Evolutionary conservation across 2,888 invertebrate species (phyloP), one percentile per base, ranked within the genome.

Genomic region (Falcaria lacertinaria): DNA sequence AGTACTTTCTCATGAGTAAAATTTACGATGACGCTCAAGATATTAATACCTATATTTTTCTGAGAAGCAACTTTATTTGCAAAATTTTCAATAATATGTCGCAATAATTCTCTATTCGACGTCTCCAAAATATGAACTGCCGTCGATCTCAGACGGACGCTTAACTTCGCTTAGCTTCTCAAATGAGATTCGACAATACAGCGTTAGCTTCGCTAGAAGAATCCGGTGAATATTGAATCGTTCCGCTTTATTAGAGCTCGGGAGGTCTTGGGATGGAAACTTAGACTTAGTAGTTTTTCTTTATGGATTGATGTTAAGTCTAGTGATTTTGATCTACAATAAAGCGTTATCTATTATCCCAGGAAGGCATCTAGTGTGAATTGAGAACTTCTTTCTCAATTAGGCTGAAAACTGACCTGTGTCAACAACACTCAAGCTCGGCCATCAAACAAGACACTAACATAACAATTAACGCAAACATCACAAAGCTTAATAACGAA

Each of bases 181-280:
- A 22, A 19, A 41, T 34, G 34, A 34, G 17, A 41, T 33, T 37
- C 37, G 22, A 37, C 37, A 22, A 37, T 15, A 25, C 14, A 15
- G 22, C 25, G 22, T 19, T 37, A 25, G 22, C 22, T 37, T 37
- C 28, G 28, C 28, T 28, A 28, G 28, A 28, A 28, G 28, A 28
- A 28, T 28, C 11, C 28, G 11, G 28, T 28, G 28, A 28, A 28
- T 28, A 28, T 28, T 28, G 28, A 28, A 28, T 28, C 28, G 7
- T 11, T 28, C 28, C 28, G 28, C 28, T 28, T 28, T 28, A 28
- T 28, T 28, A 28, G 28, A 11, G 6, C 7, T 28, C 28, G 28
- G 28, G 28, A n/a, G 8, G 7, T 11, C 11, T 28, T 28, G 28
- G 25, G 25, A 25, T 25, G 25, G 25, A 25, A 25, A 25, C 25